Evolutionary conservation across 2,113 vertebrate genomes (phyloP), one percentile per base, ranked within the genome.

Genomic region (Gymnogyps californianus): DNA sequence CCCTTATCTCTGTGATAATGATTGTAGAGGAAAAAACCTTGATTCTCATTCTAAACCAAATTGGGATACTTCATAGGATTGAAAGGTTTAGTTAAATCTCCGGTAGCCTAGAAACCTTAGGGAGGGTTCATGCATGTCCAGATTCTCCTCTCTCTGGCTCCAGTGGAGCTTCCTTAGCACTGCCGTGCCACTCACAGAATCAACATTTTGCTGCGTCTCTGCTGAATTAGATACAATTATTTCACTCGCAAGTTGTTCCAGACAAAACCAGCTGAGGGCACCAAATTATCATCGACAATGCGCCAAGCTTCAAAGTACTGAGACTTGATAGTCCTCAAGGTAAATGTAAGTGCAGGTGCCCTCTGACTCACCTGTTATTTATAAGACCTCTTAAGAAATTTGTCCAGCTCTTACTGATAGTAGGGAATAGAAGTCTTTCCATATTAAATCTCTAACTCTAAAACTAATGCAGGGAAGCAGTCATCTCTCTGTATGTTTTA

Each of bases 221-320:
- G 57, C 34, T 44, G 26, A 82, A 64, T 57, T 40, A 47, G 29
- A 52, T 42, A n/a, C 6, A 20, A 51, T 34, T 5, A 9, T 59
- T 77, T 82, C 64, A 77, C 32, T 61, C 55, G 36, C 44, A 58
- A 88, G 3, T n/a, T 93, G 34, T 91, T 94, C 92, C 94, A 44
- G 11, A 29, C 15, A 74, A 84, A 94, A 87, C 71, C 93, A 0
- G 46, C n/a, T 94, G 97, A 94, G 96, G 96, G 96, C 97, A 81
- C 92, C 57, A 90, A 82, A 71, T 65, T 78, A 89, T 87, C 44
- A 62, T 22, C 55, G 82, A 51, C 26, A 78, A 31, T 32, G 18
- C 28, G 75, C 26, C 25, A 78, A 87, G 51, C 21, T 64, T 76
- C 32, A 52, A 79, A 6, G 6, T 49, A 28, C 25, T 87, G 51